Base-by-base conservation (phyloP, 2,113 vertebrate genomes). In the Pagrus major region DNA sequence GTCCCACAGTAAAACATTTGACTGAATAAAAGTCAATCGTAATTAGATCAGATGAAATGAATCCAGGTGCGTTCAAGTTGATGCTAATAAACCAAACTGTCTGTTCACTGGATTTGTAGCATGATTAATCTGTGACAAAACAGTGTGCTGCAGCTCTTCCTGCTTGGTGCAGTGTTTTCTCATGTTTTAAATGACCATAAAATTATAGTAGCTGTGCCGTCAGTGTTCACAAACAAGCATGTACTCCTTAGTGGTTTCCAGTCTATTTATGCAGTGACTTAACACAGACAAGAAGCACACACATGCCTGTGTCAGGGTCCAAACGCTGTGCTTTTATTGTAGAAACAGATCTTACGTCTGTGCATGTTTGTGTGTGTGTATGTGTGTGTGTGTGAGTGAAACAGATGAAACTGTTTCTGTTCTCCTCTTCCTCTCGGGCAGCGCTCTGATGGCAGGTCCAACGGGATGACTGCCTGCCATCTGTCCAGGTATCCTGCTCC, bases 401-500 rank as follows among this genome's bases (percentile, higher is more conserved):
- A 76, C 74, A 84, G 88, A 88, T 76, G 31, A 89, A 91, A 83
- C 82, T 63, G 82, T 88, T 91, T 84, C 74, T 91, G 77, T 86
- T 90, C 78, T 86, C 68, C 77, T 80, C 69, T 74, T 86, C 84
- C 83, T 84, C 76, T 71, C 80, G 20, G 88, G 83, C 83, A 74
- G 83, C 52, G 42, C 83, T 88, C 81, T 89, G 93, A 92, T 92
- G 91, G 89, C 80, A 69, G 78, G 83, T 85, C 90, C 88, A 71
- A 69, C 64, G 70, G 93, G 84, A 90, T 75, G 88, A 90, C 88
- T 86, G 80, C 78, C 80, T 88, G 84, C 93, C 92, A 94, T 94
- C 93, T 95, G 94, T 91, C 88, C 91, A 95, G 93, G 93, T 94
- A 92, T 80, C 74, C 79, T 73, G 56, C 83, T 82, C 74, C 21